phyloP scores from a whole-genome alignment of 2,888 invertebrate genomes.

The Deladenus siricidicola region DNA sequence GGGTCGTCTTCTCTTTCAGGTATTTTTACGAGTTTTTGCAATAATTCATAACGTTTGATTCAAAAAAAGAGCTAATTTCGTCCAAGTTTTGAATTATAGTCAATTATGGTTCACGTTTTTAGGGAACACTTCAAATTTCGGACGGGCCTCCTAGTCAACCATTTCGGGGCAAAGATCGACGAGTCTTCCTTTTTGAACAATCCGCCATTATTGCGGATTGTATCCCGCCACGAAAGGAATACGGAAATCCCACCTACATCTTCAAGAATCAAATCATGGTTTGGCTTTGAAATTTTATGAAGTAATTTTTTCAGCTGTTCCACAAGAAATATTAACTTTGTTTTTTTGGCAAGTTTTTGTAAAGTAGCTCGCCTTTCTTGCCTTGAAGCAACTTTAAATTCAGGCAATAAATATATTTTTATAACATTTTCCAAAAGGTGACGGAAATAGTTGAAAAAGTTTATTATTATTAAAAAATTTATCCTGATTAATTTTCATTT shows the following conservation, averaged over 20 bases:
- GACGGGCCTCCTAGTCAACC: constrained; percentile 55
- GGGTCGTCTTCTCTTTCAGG: constrained; percentile 83
- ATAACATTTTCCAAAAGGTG: too few species aligned
- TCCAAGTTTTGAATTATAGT: too few species aligned
- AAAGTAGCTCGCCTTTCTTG: not conserved
- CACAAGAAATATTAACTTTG: not conserved
- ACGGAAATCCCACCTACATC: constrained; percentile 78
- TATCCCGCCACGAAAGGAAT: constrained; percentile 74
- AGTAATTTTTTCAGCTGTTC: constrained; percentile 30
- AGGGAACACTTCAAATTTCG: constrained; percentile 57
- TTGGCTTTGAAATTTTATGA: constrained; percentile 32
- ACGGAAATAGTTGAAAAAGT: too few species aligned
- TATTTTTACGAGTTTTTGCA: too few species aligned
- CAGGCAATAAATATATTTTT: too few species aligned
- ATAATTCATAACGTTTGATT: too few species aligned
- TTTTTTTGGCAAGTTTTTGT: not conserved
- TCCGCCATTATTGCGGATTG: constrained; percentile 91
- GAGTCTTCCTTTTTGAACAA: constrained; percentile 96
- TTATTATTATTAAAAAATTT: too few species aligned
- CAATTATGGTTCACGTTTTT: constrained; percentile 15
- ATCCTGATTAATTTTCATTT: too few species aligned
- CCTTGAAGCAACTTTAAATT: not conserved
- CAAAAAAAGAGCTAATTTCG: too few species aligned
- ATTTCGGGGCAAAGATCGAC: constrained; percentile 70
- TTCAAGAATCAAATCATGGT: constrained; percentile 94